These are phyloP conservation scores for Andricus grossulariae DNA, from an alignment of 1,140 invertebrate genomes.

Conservation along the genomic window DNA sequence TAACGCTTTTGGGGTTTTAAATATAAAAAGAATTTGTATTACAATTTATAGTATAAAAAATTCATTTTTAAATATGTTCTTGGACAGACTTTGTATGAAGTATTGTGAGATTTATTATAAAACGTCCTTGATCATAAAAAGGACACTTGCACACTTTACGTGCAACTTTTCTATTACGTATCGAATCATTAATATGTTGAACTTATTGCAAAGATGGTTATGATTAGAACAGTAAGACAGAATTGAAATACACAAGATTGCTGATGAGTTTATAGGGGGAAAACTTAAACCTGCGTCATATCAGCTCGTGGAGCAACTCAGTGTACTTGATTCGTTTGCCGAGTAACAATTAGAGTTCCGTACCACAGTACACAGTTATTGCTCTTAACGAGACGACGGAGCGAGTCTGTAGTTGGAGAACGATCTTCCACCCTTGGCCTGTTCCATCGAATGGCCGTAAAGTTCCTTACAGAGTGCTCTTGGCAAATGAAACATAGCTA, in stretches of 20 bases:
- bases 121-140: too few relatives aligned
- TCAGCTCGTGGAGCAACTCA: not conserved
- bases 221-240: not conserved
- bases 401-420: slow-evolving; percentile 19
- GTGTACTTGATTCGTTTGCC: slow-evolving; percentile 9
- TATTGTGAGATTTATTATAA: too few relatives aligned
- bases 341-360: slow-evolving; percentile 21
- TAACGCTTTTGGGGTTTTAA: too few relatives aligned
- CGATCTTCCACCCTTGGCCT: not conserved
- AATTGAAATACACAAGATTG: not conserved
- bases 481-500: slow-evolving; percentile 4
- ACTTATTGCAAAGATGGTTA: not conserved
- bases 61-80: too few relatives aligned
- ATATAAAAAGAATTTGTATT: too few relatives aligned
- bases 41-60: too few relatives aligned
- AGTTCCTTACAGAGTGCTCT: not conserved
- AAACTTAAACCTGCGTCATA: not conserved
- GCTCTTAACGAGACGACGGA: slow-evolving; percentile 15
- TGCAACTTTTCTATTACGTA: too few relatives aligned
- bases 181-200: not conserved
- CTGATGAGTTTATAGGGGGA: slow-evolving; percentile 1
- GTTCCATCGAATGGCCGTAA: slow-evolving; percentile 1
- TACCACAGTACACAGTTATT: slow-evolving; percentile 15
- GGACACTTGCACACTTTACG: too few relatives aligned
- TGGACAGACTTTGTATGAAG: too few relatives aligned